Base-by-base conservation (phyloP, 2,797 vertebrate species). In the Dallia pectoralis region DNA sequence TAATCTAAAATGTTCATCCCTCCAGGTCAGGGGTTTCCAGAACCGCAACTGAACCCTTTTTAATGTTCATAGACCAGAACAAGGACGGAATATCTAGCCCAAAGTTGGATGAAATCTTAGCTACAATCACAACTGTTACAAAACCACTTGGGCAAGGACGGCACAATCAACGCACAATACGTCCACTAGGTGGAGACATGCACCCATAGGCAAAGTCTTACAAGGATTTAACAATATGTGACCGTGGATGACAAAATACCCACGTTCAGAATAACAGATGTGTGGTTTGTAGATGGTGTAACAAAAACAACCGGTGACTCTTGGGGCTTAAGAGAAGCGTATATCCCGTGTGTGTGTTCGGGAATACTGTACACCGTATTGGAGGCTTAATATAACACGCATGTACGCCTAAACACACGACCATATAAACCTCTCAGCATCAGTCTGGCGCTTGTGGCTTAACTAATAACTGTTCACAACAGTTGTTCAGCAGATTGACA, bases 141-240 rank as follows among this genome's bases (percentile, higher is more conserved):
- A 56, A 56, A 56, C 19, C 51, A 56, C 51, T n/a, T 9, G 11
- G 4, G 22, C 19, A 0, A 48, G 9, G 16, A 8, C 3, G 44
- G 12, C 51, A 40, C 29, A 49, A 32, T 64, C 18, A 62, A 22
- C 79, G 74, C 44, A 25, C 47, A 1, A 2, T 0, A 25, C 2
- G 61, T 77, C 84, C 87, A 84, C 81, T 61, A 29, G 84, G 82
- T 78, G 77, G 84, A 75, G 11, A 78, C 82, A 81, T 80, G 67
- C 29, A 5, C 49, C 68, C 47, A 64, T 47, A 9, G 14, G 14
- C 1, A 12, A 2, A 22, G 69, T 33, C 49, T 74, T 56, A 30
- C 51, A 40, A 7, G 6, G 36, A 5, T 40, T 40, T 40, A 1
- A 40, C 36, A 40, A 9, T 40, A 53, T 53, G 22, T 2, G n/a